phyloP scores from a whole-genome alignment of 2,113 vertebrate species.

The Microcebus lehilahytsara region DNA sequence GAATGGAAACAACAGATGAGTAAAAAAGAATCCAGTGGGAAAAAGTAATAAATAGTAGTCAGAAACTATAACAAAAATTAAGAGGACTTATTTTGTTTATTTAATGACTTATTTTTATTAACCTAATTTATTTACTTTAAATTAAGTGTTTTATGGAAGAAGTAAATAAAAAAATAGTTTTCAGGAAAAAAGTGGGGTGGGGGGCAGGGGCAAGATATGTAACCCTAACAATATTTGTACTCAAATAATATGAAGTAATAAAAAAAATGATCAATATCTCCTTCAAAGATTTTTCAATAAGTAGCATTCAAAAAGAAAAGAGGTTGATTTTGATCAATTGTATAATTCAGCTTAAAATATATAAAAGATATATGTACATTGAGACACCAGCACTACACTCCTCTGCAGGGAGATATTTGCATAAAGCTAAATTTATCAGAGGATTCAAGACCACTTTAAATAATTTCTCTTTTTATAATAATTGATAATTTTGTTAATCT shows the following conservation, averaged over 20 bases:
- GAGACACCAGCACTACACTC: background rate
- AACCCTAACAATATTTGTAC: too few relatives aligned
- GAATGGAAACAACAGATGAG: background rate
- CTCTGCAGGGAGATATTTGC: background rate
- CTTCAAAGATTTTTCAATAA: background rate
- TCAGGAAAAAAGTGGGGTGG: background rate
- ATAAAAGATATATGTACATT: background rate
- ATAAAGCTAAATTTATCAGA: background rate
- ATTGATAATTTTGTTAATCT: background rate
- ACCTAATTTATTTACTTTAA: too few relatives aligned
- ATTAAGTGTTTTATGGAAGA: background rate
- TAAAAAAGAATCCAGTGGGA: background rate
- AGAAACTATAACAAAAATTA: background rate
- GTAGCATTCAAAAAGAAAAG: background rate
- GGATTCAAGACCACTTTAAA: background rate
- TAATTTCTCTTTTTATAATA: background rate
- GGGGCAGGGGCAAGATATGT: too few relatives aligned
- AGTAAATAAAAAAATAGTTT: background rate
- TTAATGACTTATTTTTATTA: too few relatives aligned
- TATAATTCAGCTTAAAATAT: background rate
- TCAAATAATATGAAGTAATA: too few relatives aligned
- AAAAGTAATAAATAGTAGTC: background rate
- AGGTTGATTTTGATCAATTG: background rate
- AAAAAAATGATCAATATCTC: background rate
- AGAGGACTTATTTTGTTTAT: background rate